Evolutionary conservation across 2,113 vertebrate species (phyloP), one percentile per base, ranked within the genome.

Genomic region (Symphodus melops): DNA sequence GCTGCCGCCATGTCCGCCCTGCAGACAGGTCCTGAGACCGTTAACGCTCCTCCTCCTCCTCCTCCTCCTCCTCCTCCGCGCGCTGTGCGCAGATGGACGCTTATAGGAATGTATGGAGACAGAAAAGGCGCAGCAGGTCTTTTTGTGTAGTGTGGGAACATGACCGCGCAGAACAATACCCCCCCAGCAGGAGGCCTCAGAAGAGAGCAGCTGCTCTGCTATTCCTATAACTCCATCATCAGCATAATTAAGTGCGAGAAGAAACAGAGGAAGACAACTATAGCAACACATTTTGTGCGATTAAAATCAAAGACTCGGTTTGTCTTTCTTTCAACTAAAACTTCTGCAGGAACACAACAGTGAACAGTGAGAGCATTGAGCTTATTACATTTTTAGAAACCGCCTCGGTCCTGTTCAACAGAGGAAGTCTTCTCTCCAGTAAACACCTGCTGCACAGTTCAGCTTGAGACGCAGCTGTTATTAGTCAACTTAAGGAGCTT

Each of bases 41-140:
- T 25, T 7, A 16, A 77, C 74, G 75, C 75, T 75, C 81, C 81
- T 75, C 81, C 81, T 53, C 46, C 46, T 14, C 16, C 69, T 75
- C 81, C 81, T 70, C 81, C 81, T 75, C 70, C 81, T 66, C 73
- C 79, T 53, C 61, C 67, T 20, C 62, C 49, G 2, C 28, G n/a
- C 48, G 41, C 67, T 66, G 55, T 1, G 55, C 23, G 60, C 68
- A 54, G 25, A 70, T 42, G 70, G 70, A 58, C 51, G 49, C 2
- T 56, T 12, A 21, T 12, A 17, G 20, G 54, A 58, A 72, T 42
- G 54, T 59, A 46, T 61, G 33, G 51, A 46, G 51, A 44, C 61
- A 61, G 41, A 66, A 1, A 48, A 17, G n/a, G 23, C 16, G 11
- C 56, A 66, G 57, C 25, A 9, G 39, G 12, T 13, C 51, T 51